These are phyloP conservation scores for Bombylius discolor DNA, from an alignment of 2,888 invertebrate species.

Conservation along the genomic window DNA sequence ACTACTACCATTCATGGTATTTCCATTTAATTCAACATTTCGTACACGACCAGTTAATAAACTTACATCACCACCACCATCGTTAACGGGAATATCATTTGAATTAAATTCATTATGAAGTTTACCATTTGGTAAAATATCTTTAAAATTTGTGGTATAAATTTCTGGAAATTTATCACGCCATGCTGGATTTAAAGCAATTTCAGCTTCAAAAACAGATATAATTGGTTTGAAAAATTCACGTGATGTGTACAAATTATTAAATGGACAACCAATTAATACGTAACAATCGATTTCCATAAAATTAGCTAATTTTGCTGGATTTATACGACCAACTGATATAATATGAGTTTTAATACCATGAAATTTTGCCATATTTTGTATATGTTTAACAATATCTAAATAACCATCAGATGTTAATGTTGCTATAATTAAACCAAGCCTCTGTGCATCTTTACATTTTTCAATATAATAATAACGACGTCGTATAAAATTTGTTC, in stretches of 20 bases:
- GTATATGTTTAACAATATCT: constrained; percentile 59
- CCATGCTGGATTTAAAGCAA: constrained; percentile 53
- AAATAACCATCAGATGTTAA: constrained; percentile 70
- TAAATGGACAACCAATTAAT: constrained; percentile 83
- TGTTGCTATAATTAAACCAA: constrained; percentile 87
- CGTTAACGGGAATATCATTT: constrained; percentile 39
- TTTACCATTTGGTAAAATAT: constrained; percentile 51
- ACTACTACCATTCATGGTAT: constrained; percentile 19
- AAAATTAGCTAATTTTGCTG: constrained; percentile 90
- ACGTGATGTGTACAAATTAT: constrained; percentile 65
- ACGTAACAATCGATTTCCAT: constrained; percentile 81
- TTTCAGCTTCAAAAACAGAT: constrained; percentile 84
- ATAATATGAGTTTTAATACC: constrained; percentile 84
- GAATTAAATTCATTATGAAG: constrained; percentile 39
- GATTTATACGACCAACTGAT: constrained; percentile 88
- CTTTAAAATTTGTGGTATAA: constrained; percentile 62
- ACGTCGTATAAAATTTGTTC: constrained; percentile 56
- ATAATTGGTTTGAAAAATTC: constrained; percentile 85
- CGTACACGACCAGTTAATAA: constrained; percentile 61
- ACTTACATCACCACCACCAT: constrained; percentile 64
- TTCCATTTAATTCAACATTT: constrained; percentile 6
- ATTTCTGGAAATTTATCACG: constrained; percentile 39
- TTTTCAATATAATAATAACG: constrained; percentile 78
- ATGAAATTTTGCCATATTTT: constrained; percentile 54
- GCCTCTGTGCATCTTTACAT: constrained; percentile 73